Conservation (phyloP, 2,888 invertebrate genomes). For the Limnephilus rhombicus region DNA sequence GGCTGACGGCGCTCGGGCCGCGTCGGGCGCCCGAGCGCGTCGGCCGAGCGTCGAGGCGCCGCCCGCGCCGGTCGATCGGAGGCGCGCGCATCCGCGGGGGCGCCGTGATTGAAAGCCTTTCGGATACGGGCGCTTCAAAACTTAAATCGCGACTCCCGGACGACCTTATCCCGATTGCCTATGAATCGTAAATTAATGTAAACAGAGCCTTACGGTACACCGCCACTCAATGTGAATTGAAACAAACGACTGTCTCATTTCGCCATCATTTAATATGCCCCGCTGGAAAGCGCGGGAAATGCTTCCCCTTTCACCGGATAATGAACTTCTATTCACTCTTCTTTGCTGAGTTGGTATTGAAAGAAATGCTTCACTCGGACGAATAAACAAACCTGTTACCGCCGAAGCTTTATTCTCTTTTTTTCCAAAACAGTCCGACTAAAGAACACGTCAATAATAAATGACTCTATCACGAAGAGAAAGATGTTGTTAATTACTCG, state of each 20-base stretch:
- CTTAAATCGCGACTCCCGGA: conserved; percentile 56
- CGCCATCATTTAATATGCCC: conserved; percentile 23
- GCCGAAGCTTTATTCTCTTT: conserved; percentile 8
- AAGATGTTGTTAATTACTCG: conserved; percentile 23
- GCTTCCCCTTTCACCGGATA: conserved; percentile 36
- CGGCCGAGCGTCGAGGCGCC: conserved; percentile 21
- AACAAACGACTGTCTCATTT: conserved; percentile 47
- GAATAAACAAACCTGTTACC: conserved; percentile 40
- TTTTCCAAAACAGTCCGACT: conserved; percentile 22
- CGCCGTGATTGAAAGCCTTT: conserved; percentile 61
- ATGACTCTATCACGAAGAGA: conserved; percentile 57
- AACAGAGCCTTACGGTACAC: conserved; percentile 54
- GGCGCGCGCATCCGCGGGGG: conserved; percentile 60
- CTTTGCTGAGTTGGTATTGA: conserved; percentile 21
- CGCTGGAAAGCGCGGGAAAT: conserved; percentile 33
- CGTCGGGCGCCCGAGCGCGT: conserved; percentile 42
- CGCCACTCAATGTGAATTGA: conserved; percentile 48
- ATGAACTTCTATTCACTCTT: conserved; percentile 48
- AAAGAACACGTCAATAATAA: conserved; percentile 58
- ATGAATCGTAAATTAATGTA: conserved; percentile 63
- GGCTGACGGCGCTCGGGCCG: conserved; percentile 57
- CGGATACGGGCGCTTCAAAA: conserved; percentile 62
- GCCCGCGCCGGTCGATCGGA: conserved; percentile 63
- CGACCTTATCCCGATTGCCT: conserved; percentile 57
- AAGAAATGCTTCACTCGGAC: conserved; percentile 12